Evolutionary conservation across 1,140 invertebrate genomes (phyloP).

Genomic region (Drosophila santomea): DNA sequence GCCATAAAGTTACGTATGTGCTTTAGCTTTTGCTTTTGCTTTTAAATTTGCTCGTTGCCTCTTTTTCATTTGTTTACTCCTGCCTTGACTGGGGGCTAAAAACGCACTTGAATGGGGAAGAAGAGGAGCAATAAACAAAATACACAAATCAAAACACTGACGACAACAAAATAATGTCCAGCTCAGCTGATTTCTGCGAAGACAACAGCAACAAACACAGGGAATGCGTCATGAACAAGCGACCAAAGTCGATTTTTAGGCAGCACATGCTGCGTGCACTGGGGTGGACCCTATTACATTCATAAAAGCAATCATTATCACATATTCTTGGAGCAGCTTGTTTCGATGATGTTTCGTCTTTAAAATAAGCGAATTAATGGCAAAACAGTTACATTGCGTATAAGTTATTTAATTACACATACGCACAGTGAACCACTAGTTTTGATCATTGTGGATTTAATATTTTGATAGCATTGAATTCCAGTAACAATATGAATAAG

Average conservation of each 20-base stretch:
- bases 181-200: slow-evolving; percentile 39
- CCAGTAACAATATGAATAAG: background rate
- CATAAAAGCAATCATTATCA: background rate
- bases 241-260: slow-evolving; percentile 29
- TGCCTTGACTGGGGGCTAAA: background rate
- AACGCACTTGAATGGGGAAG: slow-evolving; percentile 37
- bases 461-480: too few relatives aligned
- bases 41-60: too few relatives aligned
- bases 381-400: background rate
- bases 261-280: slow-evolving; percentile 5
- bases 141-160: slow-evolving; percentile 7
- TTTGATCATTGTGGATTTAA: background rate
- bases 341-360: too few relatives aligned
- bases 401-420: background rate
- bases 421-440: background rate
- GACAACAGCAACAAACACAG: slow-evolving; percentile 29
- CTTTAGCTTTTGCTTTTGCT: slow-evolving; percentile 13
- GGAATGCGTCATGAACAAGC: slow-evolving; percentile 36
- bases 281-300: background rate
- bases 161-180: slow-evolving; percentile 36
- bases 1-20: slow-evolving; percentile 6
- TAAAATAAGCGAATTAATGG: background rate
- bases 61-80: too few relatives aligned
- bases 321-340: too few relatives aligned
- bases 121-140: slow-evolving; percentile 26